A percentile compares a stretch with the other conserved stretches of the same genome.
Conservation (phyloP, 2,888 invertebrate species). For the Macaria notata region DNA sequence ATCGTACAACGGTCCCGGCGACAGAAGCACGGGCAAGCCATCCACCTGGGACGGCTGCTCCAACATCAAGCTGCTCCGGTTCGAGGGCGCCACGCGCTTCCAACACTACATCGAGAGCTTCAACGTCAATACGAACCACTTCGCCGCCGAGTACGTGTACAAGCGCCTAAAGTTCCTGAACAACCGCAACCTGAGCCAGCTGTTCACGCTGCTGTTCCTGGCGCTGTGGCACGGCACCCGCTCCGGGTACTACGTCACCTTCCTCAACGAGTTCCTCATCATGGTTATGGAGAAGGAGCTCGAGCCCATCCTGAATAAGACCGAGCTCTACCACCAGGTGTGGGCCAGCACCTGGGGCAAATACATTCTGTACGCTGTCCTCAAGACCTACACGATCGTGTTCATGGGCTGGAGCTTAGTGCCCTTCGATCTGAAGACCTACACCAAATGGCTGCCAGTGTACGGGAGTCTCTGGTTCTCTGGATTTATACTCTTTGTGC, state of each 20-base stretch:
- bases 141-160: slow-evolving; percentile 96
- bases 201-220: slow-evolving; percentile 91
- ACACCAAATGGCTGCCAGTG: slow-evolving; percentile 85
- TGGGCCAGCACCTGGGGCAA: slow-evolving; percentile 63
- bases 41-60: slow-evolving; percentile 93
- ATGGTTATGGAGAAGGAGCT: slow-evolving; percentile 92
- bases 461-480: slow-evolving; percentile 85
- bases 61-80: slow-evolving; percentile 91
- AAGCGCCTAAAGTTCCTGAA: slow-evolving; percentile 96
- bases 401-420: slow-evolving; percentile 93
- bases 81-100: slow-evolving; percentile 92
- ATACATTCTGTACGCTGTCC: slow-evolving; percentile 77
- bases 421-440: slow-evolving; percentile 88
- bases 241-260: slow-evolving; percentile 96
- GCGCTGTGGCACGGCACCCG: slow-evolving; percentile 98
- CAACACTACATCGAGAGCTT: slow-evolving; percentile 95
- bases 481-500: slow-evolving; percentile 85
- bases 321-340: slow-evolving; percentile 69
- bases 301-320: slow-evolving; percentile 78
- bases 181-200: slow-evolving; percentile 91
- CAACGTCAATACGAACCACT: slow-evolving; percentile 97
- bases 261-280: slow-evolving; percentile 94
- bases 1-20: slow-evolving; percentile 87
- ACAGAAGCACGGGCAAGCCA: slow-evolving; percentile 67
- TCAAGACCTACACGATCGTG: slow-evolving; percentile 88